Conservation (phyloP, 2,113 vertebrate genomes). For the Campylomormyrus tamandua region DNA sequence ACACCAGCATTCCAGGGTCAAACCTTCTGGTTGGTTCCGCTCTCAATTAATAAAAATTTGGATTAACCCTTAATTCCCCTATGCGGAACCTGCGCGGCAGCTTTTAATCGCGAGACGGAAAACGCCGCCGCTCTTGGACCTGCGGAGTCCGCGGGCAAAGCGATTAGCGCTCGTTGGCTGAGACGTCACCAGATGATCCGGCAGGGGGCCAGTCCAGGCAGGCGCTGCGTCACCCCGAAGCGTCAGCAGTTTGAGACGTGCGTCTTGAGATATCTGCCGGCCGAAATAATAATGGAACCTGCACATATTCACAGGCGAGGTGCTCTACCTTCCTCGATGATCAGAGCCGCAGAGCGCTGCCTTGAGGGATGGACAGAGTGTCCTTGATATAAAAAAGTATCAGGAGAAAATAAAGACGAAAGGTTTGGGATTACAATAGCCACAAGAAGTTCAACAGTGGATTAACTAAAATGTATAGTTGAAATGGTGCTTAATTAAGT, state of each 20-base stretch:
- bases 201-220: not conserved
- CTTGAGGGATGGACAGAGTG: not conserved
- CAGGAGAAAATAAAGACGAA: not conserved
- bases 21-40: not conserved
- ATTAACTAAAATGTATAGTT: slow-evolving; percentile 4
- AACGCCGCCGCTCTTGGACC: not conserved
- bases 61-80: not conserved
- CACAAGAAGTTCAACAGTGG: not conserved
- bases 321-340: not conserved
- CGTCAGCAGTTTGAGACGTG: not conserved
- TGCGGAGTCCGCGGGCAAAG: not conserved
- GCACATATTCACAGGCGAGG: not conserved
- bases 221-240: not conserved
- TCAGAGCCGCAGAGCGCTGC: not conserved
- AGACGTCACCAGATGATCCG: not conserved
- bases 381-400: not conserved
- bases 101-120: not conserved
- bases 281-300: not conserved
- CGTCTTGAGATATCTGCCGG: not conserved
- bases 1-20: slow-evolving; percentile 1
- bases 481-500: slow-evolving; percentile 2
- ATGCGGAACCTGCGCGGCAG: not conserved
- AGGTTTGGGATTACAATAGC: not conserved
- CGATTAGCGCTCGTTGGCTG: not conserved
- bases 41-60: slow-evolving; percentile 7